Conservation (phyloP, 2,113 vertebrate species). For the Leptodactylus fuscus region DNA sequence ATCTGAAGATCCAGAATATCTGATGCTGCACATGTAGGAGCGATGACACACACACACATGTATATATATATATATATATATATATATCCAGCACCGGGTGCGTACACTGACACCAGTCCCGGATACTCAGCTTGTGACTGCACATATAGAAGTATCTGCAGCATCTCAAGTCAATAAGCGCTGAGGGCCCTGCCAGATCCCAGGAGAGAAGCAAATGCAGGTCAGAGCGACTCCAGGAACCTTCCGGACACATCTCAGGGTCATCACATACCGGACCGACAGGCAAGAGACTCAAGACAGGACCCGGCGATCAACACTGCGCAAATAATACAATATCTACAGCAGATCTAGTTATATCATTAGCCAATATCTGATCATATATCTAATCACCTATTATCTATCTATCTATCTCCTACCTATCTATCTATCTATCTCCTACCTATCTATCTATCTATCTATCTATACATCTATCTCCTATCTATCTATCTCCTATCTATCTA, state of each 20-base stretch:
- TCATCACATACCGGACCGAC: slow-evolving; percentile 18
- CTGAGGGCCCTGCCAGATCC: neutral
- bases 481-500: no score
- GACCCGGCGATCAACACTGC: no score
- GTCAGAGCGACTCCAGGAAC: slow-evolving; percentile 26
- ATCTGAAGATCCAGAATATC: neutral
- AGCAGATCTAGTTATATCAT: no score
- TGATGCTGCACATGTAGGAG: neutral
- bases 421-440: neutral
- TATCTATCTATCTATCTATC: neutral
- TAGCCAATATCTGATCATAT: no score
- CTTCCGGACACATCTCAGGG: slow-evolving; percentile 7
- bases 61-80: no score
- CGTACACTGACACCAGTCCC: no score
- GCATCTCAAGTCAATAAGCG: slow-evolving; percentile 2
- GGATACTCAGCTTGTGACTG: no score
- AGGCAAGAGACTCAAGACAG: no score
- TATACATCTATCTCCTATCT: no score
- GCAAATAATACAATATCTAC: no score
- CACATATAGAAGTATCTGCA: no score
- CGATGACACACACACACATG: neutral
- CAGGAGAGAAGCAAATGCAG: neutral
- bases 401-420: neutral
- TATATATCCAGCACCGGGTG: no score
- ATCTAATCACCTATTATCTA: neutral